A percentile compares a stretch with the other conserved stretches of the same genome.
These are phyloP conservation scores for Philaethria dido DNA, from an alignment of 2,888 invertebrate genomes.

Conservation along the genomic window DNA sequence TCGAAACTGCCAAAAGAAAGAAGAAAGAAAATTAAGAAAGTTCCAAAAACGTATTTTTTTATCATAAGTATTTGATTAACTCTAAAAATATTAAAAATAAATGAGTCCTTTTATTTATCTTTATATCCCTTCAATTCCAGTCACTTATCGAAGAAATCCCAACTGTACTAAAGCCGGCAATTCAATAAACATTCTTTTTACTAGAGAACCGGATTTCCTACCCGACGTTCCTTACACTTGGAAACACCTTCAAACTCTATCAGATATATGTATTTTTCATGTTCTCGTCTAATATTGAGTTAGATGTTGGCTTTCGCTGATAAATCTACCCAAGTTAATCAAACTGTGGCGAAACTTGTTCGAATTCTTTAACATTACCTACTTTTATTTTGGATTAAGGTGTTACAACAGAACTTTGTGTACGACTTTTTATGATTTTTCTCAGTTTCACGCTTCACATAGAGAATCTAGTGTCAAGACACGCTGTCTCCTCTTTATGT, in stretches of 20 bases:
- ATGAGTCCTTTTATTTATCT: not conserved
- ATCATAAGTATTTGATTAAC: too few relatives aligned
- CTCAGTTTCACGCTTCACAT: too few relatives aligned
- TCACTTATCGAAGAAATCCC: not conserved
- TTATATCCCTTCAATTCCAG: not conserved
- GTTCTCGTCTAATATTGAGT: conserved; percentile 9
- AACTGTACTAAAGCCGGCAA: conserved; percentile 15
- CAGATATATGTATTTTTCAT: conserved; percentile 20
- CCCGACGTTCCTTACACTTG: conserved; percentile 16
- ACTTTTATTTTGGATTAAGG: not conserved
- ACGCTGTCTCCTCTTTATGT: too few relatives aligned
- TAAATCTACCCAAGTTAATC: conserved; percentile 8
- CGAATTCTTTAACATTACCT: not conserved
- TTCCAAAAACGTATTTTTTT: too few relatives aligned
- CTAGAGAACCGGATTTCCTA: conserved; percentile 29
- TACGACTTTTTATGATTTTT: too few relatives aligned
- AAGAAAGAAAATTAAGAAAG: too few relatives aligned
- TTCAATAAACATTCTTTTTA: conserved; percentile 32
- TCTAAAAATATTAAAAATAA: too few relatives aligned
- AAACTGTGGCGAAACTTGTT: conserved; percentile 14
- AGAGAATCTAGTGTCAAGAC: too few relatives aligned
- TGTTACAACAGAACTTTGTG: too few relatives aligned
- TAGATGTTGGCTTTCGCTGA: not conserved
- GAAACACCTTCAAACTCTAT: conserved; percentile 10
- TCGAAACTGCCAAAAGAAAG: too few relatives aligned